Evolutionary conservation across 2,797 vertebrate genomes (phyloP).

Genomic region (Scomberomorus guttatus): DNA sequence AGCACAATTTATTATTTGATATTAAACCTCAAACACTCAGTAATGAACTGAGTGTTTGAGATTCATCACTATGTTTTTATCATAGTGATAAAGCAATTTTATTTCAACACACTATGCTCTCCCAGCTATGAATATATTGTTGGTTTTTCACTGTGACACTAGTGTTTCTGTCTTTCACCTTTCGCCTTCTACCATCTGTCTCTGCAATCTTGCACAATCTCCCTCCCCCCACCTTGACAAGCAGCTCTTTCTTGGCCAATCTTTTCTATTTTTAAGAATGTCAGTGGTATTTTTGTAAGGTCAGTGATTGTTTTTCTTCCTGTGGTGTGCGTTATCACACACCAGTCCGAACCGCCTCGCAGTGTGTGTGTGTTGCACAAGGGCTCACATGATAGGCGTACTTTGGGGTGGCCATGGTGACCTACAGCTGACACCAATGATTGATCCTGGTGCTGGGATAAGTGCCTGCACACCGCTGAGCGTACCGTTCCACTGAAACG

Average conservation of each 20-base stretch:
- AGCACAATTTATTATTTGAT: background rate
- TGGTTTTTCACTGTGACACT: background rate
- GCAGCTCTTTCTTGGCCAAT: background rate
- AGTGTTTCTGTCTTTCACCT: slow-evolving; percentile 14
- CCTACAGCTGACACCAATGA: slow-evolving; percentile 80
- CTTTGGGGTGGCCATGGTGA: slow-evolving; percentile 65
- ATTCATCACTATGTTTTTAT: background rate
- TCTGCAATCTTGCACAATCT: slow-evolving; percentile 5
- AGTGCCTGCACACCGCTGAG: slow-evolving; percentile 70
- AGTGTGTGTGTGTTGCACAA: slow-evolving; percentile 18
- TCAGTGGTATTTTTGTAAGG: slow-evolving; percentile 36
- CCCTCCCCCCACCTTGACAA: background rate
- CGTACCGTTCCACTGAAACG: slow-evolving; percentile 74
- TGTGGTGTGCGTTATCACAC: slow-evolving; percentile 18
- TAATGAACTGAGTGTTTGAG: no score
- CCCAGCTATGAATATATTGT: slow-evolving; percentile 13
- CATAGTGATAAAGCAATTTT: background rate
- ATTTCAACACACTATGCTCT: background rate
- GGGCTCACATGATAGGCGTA: slow-evolving; percentile 39
- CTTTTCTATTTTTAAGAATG: slow-evolving; percentile 29
- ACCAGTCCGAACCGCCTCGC: background rate
- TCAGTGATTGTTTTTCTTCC: slow-evolving; percentile 42
- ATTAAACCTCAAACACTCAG: background rate
- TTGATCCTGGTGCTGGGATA: slow-evolving; percentile 82
- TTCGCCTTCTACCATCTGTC: slow-evolving; percentile 9